These are phyloP conservation scores for Capitulum mitella DNA, from an alignment of 2,888 invertebrate species.

Conservation along the genomic window DNA sequence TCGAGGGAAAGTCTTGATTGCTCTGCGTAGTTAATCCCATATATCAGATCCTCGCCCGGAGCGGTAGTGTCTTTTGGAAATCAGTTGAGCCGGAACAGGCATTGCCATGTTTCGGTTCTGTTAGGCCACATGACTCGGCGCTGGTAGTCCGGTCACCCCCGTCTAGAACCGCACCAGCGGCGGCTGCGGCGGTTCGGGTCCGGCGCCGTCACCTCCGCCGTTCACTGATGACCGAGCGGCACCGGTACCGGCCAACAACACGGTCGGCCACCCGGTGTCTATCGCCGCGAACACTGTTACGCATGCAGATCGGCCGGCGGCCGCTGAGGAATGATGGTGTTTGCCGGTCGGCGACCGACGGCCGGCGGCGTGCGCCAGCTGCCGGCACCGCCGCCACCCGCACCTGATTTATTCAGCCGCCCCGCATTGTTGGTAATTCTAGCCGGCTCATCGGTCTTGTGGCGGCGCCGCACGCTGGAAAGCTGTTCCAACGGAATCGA, in stretches of 20 bases:
- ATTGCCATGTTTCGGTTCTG: too few species aligned
- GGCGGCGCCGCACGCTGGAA: neutral
- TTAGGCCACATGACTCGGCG: too few species aligned
- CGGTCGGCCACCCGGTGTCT: neutral
- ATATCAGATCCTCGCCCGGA: neutral
- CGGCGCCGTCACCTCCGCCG: too few species aligned
- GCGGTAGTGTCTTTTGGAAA: neutral
- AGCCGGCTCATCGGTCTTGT: neutral
- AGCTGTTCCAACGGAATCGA: neutral
- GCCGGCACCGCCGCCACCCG: neutral
- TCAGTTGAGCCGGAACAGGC: too few species aligned
- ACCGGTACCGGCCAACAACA: neutral
- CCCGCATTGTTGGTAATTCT: neutral
- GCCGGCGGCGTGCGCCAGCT: neutral
- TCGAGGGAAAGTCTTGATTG: neutral
- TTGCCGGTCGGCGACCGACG: neutral
- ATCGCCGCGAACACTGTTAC: neutral
- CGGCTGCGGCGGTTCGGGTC: too few species aligned
- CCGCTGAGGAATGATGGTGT: slow-evolving; percentile 1
- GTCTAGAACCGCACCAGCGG: too few species aligned
- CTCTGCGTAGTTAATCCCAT: slow-evolving; percentile 9
- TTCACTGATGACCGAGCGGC: neutral
- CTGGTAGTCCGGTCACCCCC: too few species aligned
- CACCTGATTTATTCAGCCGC: neutral
- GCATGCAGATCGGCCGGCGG: neutral